A percentile compares a stretch with the other conserved stretches of the same genome.
phyloP scores from a whole-genome alignment of 2,113 vertebrate genomes.

The Chlorocebus sabaeus region DNA sequence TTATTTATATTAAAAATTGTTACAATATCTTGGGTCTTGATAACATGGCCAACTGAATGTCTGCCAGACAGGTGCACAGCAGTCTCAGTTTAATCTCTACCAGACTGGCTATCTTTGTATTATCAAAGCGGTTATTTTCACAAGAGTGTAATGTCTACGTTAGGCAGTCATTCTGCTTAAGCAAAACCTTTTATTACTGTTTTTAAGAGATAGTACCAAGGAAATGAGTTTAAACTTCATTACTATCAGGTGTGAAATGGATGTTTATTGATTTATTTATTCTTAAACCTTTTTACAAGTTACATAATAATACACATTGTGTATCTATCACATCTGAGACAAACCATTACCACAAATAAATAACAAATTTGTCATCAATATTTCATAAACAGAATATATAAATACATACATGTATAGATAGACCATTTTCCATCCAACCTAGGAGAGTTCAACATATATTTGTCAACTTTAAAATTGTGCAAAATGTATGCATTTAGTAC shows the following conservation, averaged over 20 bases:
- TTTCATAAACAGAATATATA: not conserved
- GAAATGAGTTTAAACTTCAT: conserved; percentile 24
- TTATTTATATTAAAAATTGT: not conserved
- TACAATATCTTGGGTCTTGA: not conserved
- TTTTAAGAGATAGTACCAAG: not conserved
- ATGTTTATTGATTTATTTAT: conserved; percentile 34
- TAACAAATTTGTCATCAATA: not conserved
- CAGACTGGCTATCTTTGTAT: not conserved
- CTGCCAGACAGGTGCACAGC: not conserved
- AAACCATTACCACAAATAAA: not conserved
- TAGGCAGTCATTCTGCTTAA: not conserved
- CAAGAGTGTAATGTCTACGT: not conserved
- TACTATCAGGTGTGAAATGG: not conserved
- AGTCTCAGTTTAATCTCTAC: not conserved
- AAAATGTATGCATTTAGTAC: not conserved
- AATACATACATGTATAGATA: not conserved
- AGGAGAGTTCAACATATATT: not conserved
- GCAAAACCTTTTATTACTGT: conserved; percentile 27
- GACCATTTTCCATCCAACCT: not conserved
- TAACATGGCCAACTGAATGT: not conserved
- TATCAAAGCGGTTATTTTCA: conserved; percentile 26
- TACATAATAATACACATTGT: not conserved
- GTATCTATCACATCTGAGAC: not conserved
- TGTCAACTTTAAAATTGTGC: not conserved
- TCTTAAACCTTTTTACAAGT: not conserved